Base-by-base conservation (phyloP, 2,888 invertebrate genomes). In the Sympetrum striolatum region DNA sequence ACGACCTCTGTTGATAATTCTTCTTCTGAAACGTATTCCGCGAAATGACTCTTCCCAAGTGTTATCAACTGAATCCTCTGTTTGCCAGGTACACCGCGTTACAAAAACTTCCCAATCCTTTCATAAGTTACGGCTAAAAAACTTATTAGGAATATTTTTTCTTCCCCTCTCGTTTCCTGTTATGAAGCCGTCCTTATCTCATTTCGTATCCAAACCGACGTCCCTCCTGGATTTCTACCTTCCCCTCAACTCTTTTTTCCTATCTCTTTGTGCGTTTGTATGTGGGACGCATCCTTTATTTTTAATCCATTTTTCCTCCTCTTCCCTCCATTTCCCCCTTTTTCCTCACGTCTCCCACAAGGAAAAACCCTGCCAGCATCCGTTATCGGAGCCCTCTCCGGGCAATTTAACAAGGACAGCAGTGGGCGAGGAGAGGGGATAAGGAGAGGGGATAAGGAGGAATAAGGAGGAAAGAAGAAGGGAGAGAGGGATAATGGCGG, bases 101-200 rank as follows among this genome's bases (percentile, higher is more conserved):
- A 22, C 37, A 86, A 82, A 58, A 64, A 86, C 37, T 18, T 6
- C 60, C 60, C 64, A 86, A 86, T 86, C 86, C 60, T 60, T 37
- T 22, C 60, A 64, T 86, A 60, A 60, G 18, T 60, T 22, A 15
- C 18, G 80, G 39, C 44, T 35, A 86, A 86, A 86, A 86, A 82
- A 82, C 18, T 15, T 73, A 31, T 73, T 31, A 73, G 25, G 73
- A 73, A 73, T 73, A 73, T 31, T 73, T 25, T 53, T 53, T 53
- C 53, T 53, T 53, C 18, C 53, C 18, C 53, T 53, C 53, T 53
- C 53, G 53, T 25, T 31, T 73, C 73, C 73, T 73, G 86, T 86
- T 86, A 86, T 86, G 86, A 86, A 86, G 60, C 60, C 86, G n/a
- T 86, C 86, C 86, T 86, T 86, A 86, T 86, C 86, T 86, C 35